Evolutionary conservation across 2,888 invertebrate genomes (phyloP), one percentile per base, ranked within the genome.

Genomic region (Prostheceraeus crozeri): DNA sequence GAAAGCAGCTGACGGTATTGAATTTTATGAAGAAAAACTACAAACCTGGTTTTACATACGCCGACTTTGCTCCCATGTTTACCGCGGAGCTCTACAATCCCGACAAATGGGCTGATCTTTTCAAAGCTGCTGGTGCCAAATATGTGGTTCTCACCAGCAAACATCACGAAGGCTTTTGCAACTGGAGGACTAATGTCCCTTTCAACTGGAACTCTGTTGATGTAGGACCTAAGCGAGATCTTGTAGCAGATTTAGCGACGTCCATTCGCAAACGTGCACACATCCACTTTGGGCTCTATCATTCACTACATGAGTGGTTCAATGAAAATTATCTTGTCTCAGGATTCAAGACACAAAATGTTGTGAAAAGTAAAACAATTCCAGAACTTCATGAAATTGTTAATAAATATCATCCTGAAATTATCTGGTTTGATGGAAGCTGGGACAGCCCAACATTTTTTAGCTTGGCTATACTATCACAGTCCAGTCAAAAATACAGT

Each of bases 11-110:
- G 4, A 68, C 65, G 11, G 66, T 69, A 40, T 69, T 72, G 2
- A 62, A 71, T 10, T 93, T 85, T 72, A 89, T 94, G 87, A 75
- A 81, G 28, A 78, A 83, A 30, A 87, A 87, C 70, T 93, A 87
- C 74, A 84, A 83, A 57, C 87, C 88, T 1, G 82, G 81, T 53
- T 90, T 88, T 69, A 84, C 85, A 0, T 96, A 96, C 76, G 89
- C 89, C 70, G 88, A 93, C 60, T 93, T 94, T 77, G 93, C 85
- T 0, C 81, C 81, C 19, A 52, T 86, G 70, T 93, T 94, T 68
- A 89, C 84, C 35, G 70, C 89, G 0, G 89, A 90, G 74, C 85
- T 91, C 69, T 94, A 85, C 70, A 82, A 91, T 72, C 83, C 93
- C 0, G 78, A 81, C 0, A 78, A 84, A 67, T 94, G 93, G 89